A percentile compares a stretch with the other conserved stretches of the same genome.
These are phyloP conservation scores for Urocyon cinereoargenteus DNA, from an alignment of 2,797 vertebrate species.

Conservation along the genomic window DNA sequence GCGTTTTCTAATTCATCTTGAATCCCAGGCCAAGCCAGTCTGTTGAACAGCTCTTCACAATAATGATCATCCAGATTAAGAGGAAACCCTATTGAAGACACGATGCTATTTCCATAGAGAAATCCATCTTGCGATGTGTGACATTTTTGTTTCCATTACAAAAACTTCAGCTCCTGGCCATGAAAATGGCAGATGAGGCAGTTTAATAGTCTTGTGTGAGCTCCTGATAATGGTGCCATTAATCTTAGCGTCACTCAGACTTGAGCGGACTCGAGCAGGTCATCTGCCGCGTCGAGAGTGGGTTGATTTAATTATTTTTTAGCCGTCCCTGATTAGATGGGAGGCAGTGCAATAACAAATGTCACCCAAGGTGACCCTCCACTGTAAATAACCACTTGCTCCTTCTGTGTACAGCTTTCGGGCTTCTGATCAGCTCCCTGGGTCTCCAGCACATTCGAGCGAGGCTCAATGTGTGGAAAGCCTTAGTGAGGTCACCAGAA, in stretches of 20 bases:
- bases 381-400: slow-evolving; percentile 30
- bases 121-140: slow-evolving; percentile 46
- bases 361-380: neutral
- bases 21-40: neutral
- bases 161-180: neutral
- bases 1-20: neutral
- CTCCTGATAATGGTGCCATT: slow-evolving; percentile 67
- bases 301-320: slow-evolving; percentile 71
- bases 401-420: neutral
- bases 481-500: neutral
- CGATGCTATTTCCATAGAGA: slow-evolving; percentile 41
- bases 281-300: neutral
- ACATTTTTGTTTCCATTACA: slow-evolving; percentile 55
- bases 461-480: neutral
- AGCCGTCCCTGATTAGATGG: slow-evolving; percentile 61
- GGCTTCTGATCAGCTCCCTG: neutral
- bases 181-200: slow-evolving; percentile 15
- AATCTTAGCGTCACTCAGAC: slow-evolving; percentile 61
- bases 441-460: neutral
- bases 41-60: neutral
- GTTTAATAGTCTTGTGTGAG: slow-evolving; percentile 1
- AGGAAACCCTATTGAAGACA: neutral
- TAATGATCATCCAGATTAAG: neutral
- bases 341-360: neutral
- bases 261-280: neutral